Conservation (phyloP, 2,888 invertebrate species). For the Corythucha ciliata region DNA sequence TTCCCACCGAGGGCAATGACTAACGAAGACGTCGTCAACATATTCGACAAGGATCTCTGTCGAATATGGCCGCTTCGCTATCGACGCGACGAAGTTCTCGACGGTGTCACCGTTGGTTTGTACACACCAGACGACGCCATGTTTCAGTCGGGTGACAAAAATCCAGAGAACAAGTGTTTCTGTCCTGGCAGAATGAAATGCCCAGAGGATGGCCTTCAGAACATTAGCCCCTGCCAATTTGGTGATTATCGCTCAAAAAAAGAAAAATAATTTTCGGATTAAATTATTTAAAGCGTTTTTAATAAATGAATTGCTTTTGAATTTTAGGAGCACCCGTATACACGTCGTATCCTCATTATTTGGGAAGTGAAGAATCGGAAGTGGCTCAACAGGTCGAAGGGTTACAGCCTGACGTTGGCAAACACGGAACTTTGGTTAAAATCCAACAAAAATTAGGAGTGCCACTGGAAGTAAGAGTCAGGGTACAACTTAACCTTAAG, state of each 20-base stretch:
- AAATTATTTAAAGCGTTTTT: neutral
- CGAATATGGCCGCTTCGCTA: constrained; percentile 67
- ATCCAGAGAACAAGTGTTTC: constrained; percentile 64
- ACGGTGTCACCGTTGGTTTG: constrained; percentile 46
- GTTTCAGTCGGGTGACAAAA: constrained; percentile 52
- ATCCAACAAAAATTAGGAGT: constrained; percentile 86
- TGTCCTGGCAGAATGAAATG: constrained; percentile 60
- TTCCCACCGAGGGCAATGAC: constrained; percentile 70
- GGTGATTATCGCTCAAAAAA: constrained; percentile 47
- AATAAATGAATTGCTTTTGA: neutral
- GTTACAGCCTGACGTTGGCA: constrained; percentile 55
- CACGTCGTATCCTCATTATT: constrained; percentile 79
- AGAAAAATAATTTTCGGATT: neutral
- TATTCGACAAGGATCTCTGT: constrained; percentile 83
- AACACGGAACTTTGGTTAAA: constrained; percentile 70
- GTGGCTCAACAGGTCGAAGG: constrained; percentile 61
- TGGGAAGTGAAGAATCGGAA: constrained; percentile 61
- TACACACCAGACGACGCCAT: constrained; percentile 62
- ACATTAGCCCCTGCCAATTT: constrained; percentile 79
- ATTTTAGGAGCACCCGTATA: constrained; percentile 71
- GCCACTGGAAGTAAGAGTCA: constrained; percentile 68
- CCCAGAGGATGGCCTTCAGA: constrained; percentile 66
- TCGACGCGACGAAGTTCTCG: constrained; percentile 53
- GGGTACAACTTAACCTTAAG: constrained; percentile 72
- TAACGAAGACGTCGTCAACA: constrained; percentile 56